These are phyloP conservation scores for Tipula vernalis DNA, from an alignment of 2,888 invertebrate genomes.

Conservation along the genomic window DNA sequence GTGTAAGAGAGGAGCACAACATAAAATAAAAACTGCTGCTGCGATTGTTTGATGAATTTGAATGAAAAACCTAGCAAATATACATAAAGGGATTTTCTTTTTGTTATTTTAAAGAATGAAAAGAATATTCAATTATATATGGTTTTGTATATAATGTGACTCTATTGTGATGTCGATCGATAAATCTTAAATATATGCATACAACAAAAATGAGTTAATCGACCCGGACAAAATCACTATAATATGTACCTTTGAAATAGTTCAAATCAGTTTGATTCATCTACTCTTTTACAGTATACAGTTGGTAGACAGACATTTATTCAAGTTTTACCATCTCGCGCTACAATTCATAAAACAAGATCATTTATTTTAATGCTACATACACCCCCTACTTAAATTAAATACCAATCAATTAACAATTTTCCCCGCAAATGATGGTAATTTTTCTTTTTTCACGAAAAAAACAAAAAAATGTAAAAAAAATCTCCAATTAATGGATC, in stretches of 20 bases:
- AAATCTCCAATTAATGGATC: not conserved
- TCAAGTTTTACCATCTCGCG: not conserved
- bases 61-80: not conserved
- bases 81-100: not conserved
- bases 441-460: not conserved
- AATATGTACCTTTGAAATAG: not conserved
- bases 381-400: not conserved
- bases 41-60: not conserved
- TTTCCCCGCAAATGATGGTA: not conserved
- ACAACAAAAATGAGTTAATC: not conserved
- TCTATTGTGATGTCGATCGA: not conserved
- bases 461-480: not conserved
- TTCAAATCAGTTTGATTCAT: not conserved
- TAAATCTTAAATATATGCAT: not conserved
- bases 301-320: too few relatives aligned
- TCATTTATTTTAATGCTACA: not conserved
- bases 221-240: not conserved
- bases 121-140: not conserved
- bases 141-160: not conserved
- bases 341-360: not conserved
- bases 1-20: not conserved
- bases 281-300: too few relatives aligned
- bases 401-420: not conserved
- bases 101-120: not conserved
- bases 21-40: not conserved